Conservation (phyloP, 1,140 invertebrate genomes). For the Zaprionus vittiger region DNA sequence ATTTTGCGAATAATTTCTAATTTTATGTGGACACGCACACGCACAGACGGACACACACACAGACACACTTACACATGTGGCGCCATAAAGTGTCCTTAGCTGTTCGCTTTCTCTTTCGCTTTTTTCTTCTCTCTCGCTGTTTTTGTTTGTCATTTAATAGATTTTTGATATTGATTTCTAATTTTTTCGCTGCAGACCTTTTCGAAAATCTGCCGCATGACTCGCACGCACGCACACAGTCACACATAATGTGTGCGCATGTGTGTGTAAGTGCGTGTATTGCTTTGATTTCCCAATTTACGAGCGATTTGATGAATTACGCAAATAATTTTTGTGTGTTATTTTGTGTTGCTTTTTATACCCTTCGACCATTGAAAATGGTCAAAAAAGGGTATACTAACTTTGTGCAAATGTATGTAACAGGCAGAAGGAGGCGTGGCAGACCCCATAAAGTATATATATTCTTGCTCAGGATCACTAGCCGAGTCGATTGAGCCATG, state of each 20-base stretch:
- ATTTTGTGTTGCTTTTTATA: conserved; percentile 50
- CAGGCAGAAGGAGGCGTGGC: no score
- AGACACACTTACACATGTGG: conserved; percentile 24
- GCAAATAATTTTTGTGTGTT: conserved; percentile 64
- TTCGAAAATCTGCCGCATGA: conserved; percentile 35
- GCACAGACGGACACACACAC: conserved; percentile 12
- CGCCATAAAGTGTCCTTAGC: conserved; percentile 36
- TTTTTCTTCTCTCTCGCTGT: not conserved
- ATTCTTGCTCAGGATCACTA: no score
- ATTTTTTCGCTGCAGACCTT: conserved; percentile 60
- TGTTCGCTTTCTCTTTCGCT: conserved; percentile 18
- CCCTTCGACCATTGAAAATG: no score
- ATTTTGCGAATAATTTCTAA: conserved; percentile 66
- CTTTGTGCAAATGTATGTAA: no score
- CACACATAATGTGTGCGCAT: not conserved
- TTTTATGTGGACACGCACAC: conserved; percentile 46
- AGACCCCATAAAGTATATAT: no score
- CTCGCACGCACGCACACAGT: conserved; percentile 2
- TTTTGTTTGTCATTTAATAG: conserved; percentile 65
- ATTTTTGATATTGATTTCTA: conserved; percentile 74
- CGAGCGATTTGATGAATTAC: conserved; percentile 69
- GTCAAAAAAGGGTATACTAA: no score
- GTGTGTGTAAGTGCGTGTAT: conserved; percentile 33
- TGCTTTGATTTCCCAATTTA: conserved; percentile 72
- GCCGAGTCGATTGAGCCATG: no score